Conservation (phyloP, 2,888 invertebrate species). For the Tiliacea aurago region DNA sequence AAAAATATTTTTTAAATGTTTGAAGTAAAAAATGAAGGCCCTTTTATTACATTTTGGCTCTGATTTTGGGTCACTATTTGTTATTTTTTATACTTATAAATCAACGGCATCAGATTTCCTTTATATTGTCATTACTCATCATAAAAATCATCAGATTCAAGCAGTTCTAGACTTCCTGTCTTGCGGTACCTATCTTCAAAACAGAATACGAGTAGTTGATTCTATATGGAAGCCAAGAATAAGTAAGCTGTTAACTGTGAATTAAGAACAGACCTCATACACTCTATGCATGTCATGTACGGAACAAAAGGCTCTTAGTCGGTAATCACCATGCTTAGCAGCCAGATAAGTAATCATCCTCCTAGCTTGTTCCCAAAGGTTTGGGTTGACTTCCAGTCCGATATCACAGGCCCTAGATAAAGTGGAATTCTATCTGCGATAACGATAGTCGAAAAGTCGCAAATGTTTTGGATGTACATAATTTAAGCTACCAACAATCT, state of each 20-base stretch:
- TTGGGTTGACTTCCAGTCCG: background rate
- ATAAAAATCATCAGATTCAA: background rate
- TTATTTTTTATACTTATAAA: background rate
- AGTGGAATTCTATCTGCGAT: too few relatives aligned
- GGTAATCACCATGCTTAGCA: background rate
- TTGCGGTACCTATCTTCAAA: too few relatives aligned
- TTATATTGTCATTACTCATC: background rate
- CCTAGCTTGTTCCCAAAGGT: background rate
- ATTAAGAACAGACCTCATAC: background rate
- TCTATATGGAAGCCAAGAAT: too few relatives aligned
- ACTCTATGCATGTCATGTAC: background rate
- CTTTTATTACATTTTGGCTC: slow-evolving; percentile 2
- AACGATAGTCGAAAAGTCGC: too few relatives aligned
- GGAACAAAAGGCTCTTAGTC: too few relatives aligned
- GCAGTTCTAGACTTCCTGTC: too few relatives aligned
- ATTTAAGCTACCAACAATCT: too few relatives aligned
- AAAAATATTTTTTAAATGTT: slow-evolving; percentile 43
- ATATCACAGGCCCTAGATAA: too few relatives aligned
- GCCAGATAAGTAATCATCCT: too few relatives aligned
- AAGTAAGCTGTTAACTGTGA: too few relatives aligned
- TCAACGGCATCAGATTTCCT: background rate
- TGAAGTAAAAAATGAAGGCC: slow-evolving; percentile 8
- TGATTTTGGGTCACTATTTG: background rate
- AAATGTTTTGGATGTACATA: too few relatives aligned
- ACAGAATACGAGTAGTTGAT: too few relatives aligned